A percentile compares a stretch with the other conserved stretches of the same genome.
Conservation (phyloP, 2,797 vertebrate genomes). For the Threskiornis aethiopicus region DNA sequence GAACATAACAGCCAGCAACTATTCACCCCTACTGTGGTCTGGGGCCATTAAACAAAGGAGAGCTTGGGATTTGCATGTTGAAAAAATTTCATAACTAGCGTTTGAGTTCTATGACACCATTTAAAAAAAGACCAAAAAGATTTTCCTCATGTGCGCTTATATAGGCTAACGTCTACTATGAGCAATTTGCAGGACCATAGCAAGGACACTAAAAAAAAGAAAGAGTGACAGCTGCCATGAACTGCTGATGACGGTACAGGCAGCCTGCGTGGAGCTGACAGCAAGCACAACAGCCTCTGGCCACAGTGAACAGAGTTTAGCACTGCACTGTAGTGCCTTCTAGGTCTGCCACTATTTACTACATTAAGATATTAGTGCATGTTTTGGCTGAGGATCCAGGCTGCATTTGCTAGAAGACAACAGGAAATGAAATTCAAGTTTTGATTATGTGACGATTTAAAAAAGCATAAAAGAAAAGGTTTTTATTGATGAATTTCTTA, state of each 20-base stretch:
- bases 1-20: neutral
- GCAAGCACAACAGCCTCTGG: neutral
- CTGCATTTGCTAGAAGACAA: neutral
- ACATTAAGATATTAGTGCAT: too few species aligned
- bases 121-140: neutral
- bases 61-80: neutral
- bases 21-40: neutral
- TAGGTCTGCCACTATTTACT: neutral
- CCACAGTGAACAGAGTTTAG: fast-evolving
- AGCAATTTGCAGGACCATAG: neutral
- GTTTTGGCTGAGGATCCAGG: neutral
- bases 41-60: neutral
- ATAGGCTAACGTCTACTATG: neutral
- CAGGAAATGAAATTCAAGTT: neutral
- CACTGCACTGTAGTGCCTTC: neutral
- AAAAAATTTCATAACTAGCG: neutral
- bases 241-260: fast-evolving
- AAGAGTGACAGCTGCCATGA: neutral
- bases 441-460: neutral
- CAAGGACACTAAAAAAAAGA: neutral
- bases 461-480: neutral
- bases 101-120: neutral
- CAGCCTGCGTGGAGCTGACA: neutral
- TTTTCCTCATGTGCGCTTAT: neutral
- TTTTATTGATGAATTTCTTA: neutral